Conservation (phyloP, 2,113 vertebrate genomes). For the Callipepla californica region DNA sequence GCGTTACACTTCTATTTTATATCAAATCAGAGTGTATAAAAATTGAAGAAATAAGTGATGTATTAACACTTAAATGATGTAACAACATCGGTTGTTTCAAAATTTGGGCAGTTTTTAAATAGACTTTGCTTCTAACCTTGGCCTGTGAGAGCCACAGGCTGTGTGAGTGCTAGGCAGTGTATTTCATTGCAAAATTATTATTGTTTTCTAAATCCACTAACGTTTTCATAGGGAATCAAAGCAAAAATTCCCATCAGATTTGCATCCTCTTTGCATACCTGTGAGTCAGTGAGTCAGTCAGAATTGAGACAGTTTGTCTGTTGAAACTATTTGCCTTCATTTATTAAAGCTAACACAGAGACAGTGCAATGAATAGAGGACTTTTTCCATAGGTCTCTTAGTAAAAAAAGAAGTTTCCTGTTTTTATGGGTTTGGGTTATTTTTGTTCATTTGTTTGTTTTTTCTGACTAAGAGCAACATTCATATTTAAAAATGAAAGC, state of each 20-base stretch:
- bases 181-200: background rate
- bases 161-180: background rate
- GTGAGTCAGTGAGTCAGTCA: background rate
- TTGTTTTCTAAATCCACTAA: background rate
- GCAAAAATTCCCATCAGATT: background rate
- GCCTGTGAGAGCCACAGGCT: background rate
- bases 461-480: background rate
- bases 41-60: background rate
- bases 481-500: background rate
- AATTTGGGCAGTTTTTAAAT: background rate
- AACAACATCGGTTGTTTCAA: background rate
- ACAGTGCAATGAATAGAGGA: background rate
- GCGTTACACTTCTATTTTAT: background rate
- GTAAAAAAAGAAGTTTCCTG: background rate
- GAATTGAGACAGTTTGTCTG: background rate
- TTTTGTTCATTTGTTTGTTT: too few species aligned
- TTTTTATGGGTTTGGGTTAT: background rate
- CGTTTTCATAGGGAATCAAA: background rate
- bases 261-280: background rate
- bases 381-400: background rate
- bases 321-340: background rate
- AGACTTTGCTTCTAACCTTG: accelerated
- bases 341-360: background rate
- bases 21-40: background rate
- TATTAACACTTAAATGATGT: too few species aligned